Percentiles rank a stretch among this genome's conserved stretches.
phyloP scores from a whole-genome alignment of 2,113 vertebrate species.

The Chauna torquata region DNA sequence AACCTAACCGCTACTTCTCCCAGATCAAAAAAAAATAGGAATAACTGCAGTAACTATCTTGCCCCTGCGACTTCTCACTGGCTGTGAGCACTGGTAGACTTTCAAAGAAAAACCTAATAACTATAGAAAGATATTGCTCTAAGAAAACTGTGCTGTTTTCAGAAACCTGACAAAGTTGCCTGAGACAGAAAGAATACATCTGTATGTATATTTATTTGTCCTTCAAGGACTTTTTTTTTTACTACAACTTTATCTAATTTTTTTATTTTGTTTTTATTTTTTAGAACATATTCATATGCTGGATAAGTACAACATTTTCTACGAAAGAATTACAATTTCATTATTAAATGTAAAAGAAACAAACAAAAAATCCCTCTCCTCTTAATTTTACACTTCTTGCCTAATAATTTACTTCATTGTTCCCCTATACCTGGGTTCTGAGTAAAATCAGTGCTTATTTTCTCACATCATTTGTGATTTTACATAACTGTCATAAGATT shows the following conservation, averaged over 20 bases:
- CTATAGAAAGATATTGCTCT: neutral
- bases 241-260: neutral
- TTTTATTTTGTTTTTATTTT: neutral
- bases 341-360: neutral
- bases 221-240: neutral
- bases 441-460: neutral
- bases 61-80: neutral
- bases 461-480: neutral
- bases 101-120: neutral
- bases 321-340: neutral
- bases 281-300: neutral
- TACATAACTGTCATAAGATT: neutral
- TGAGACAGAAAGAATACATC: neutral
- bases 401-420: neutral
- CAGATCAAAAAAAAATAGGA: neutral
- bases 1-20: neutral
- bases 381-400: neutral
- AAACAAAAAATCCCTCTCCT: neutral
- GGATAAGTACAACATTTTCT: neutral
- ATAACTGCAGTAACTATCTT: neutral
- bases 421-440: neutral
- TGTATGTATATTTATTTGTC: neutral
- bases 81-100: neutral
- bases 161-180: neutral
- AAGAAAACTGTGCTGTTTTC: neutral